Evolutionary conservation across 2,797 vertebrate genomes (phyloP).

Genomic region (Erithacus rubecula): DNA sequence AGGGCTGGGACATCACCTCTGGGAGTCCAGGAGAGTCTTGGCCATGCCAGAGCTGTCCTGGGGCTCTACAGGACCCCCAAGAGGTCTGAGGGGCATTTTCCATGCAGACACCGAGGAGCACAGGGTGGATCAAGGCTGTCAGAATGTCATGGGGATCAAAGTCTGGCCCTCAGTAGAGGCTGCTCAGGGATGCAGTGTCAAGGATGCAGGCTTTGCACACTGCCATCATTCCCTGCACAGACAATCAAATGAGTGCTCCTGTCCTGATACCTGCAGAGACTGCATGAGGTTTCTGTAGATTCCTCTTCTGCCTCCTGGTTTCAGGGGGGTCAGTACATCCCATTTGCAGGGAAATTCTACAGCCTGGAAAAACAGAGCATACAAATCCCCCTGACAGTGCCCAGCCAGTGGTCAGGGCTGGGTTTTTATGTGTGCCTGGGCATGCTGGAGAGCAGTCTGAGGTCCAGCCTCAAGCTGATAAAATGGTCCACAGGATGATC

Average conservation of each 20-base stretch:
- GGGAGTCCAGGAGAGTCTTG: accelerated
- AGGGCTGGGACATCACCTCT: not conserved
- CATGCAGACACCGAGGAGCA: not conserved
- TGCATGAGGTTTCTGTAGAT: not conserved
- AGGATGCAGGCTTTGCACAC: not conserved
- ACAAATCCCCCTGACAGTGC: not conserved
- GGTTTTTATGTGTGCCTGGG: not conserved
- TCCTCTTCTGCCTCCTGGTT: not conserved
- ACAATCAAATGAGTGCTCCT: not conserved
- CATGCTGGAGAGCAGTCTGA: not conserved
- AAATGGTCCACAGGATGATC: not conserved
- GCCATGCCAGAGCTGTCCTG: not conserved
- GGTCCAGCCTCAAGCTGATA: not conserved
- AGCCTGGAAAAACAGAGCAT: not conserved
- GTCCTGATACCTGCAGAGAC: not conserved
- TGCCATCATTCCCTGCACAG: not conserved
- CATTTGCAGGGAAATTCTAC: not conserved
- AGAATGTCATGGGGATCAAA: not conserved
- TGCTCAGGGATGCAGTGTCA: not conserved
- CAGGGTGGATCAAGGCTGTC: not conserved
- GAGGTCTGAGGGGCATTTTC: not conserved
- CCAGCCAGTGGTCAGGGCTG: not conserved
- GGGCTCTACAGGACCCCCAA: not conserved
- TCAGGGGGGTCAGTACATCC: not conserved
- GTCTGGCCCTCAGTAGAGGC: not conserved